Evolutionary conservation across 1,140 invertebrate species (phyloP).

Genomic region (Lucilia cuprina): DNA sequence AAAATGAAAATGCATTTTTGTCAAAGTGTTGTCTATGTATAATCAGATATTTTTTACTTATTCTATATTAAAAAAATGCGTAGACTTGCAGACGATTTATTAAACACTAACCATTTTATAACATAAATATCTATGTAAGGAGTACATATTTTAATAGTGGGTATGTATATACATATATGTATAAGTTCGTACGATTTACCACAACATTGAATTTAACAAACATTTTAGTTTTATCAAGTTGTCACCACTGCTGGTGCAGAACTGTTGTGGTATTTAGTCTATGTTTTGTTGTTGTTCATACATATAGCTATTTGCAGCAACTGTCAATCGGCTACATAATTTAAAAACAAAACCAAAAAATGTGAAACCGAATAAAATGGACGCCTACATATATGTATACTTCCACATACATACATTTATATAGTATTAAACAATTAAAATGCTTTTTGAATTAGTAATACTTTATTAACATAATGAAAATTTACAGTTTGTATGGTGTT

Average conservation of each 20-base stretch:
- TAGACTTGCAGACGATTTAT: background rate
- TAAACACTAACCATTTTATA: background rate
- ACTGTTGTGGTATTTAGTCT: conserved; percentile 28
- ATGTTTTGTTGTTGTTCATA: background rate
- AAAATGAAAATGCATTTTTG: no score
- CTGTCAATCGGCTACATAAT: background rate
- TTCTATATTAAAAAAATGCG: no score
- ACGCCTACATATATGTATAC: no score
- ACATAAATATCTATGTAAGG: background rate
- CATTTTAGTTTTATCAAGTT: conserved; percentile 37
- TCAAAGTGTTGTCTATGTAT: no score
- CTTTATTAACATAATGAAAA: background rate
- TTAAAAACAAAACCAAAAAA: background rate
- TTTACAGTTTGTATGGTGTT: no score
- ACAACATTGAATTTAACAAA: conserved; percentile 30
- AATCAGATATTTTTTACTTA: no score
- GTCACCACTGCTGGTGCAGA: conserved; percentile 33
- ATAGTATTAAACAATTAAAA: background rate
- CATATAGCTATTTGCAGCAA: background rate
- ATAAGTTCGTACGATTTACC: background rate
- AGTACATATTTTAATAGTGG: no score
- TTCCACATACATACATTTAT: no score
- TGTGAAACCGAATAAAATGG: background rate
- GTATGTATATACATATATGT: background rate
- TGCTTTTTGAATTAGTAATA: background rate